Evolutionary conservation across 2,113 vertebrate genomes (phyloP), one percentile per base, ranked within the genome.

Genomic region (Lophochroa leadbeateri): DNA sequence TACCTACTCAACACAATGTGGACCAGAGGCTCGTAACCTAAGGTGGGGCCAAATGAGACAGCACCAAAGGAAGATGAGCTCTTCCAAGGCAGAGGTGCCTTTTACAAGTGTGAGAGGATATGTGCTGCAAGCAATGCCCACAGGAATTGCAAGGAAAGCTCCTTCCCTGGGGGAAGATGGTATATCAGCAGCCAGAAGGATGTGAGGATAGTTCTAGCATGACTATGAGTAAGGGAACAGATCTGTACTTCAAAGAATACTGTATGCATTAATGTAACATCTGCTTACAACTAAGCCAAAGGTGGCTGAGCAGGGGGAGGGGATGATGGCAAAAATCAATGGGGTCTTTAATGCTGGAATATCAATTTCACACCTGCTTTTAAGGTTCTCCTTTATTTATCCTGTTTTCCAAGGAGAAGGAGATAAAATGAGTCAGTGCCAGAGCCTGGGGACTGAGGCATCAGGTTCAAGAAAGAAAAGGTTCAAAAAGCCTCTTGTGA

Each of bases 81-180:
- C 61, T 55, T 47, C 27, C 31, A 33, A 33, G 53, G 31, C 31
- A 53, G 31, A 13, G 31, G 31, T 49, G 37, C 33, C 28, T 79
- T 52, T 43, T 10, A 8, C 43, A 41, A 57, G 46, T 5, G 7
- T 52, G 27, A 18, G 41, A 58, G 29, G 53, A 10, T 11, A 13
- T 4, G 17, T 41, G 4, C 7, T 17, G 31, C 0, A 1, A 80
- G 55, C 3, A 3, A 70, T 14, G 55, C 29, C 49, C 28, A 33
- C 39, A 61, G 70, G 63, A 67, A n/a, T 3, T 13, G 52, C 35
- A 64, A 21, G n/a, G 29, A 53, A 69, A 74, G 52, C n/a, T 49
- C 29, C 61, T 60, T 84, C 55, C 79, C 68, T 18, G 14, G 19
- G 39, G 60, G 43, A 9, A 52, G 67, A 63, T 17, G 21, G 43